phyloP scores from a whole-genome alignment of 2,797 vertebrate genomes.

The Tiaroga cobitis region DNA sequence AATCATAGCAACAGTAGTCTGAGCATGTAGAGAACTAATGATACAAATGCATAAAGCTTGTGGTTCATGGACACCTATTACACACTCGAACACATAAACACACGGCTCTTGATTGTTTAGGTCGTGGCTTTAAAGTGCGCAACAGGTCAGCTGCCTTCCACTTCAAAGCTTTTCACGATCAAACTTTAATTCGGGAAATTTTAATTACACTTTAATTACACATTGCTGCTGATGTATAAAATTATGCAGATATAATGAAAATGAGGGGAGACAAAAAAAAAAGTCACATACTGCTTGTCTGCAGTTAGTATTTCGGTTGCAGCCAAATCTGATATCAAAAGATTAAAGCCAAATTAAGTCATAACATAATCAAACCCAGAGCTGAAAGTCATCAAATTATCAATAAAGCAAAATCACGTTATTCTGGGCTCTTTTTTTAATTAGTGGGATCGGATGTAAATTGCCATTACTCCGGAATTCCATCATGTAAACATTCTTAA shows the following conservation, averaged over 20 bases:
- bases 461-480: constrained; percentile 46
- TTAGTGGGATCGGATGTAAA: constrained; percentile 46
- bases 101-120: constrained; percentile 23
- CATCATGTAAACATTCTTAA: constrained; percentile 56
- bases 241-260: constrained; percentile 67
- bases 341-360: constrained; percentile 54
- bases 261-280: constrained; percentile 58
- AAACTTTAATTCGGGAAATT: constrained; percentile 58
- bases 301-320: constrained; percentile 38
- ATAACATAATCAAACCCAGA: constrained; percentile 50
- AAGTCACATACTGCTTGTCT: not conserved
- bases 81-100: not conserved
- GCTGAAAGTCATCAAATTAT: constrained; percentile 51
- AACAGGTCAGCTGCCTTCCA: constrained; percentile 35
- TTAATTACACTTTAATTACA: constrained; percentile 63
- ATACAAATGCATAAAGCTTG: not conserved
- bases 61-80: not conserved
- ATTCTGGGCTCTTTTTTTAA: constrained; percentile 37
- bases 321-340: constrained; percentile 47
- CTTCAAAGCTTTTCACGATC: constrained; percentile 48
- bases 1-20: not conserved
- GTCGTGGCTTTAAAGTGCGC: constrained; percentile 60
- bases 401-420: constrained; percentile 49
- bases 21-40: not conserved
- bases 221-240: constrained; percentile 69